Evolutionary conservation across 1,140 invertebrate species (phyloP), one percentile per base, ranked within the genome.

Genomic region (Apis florea): DNA sequence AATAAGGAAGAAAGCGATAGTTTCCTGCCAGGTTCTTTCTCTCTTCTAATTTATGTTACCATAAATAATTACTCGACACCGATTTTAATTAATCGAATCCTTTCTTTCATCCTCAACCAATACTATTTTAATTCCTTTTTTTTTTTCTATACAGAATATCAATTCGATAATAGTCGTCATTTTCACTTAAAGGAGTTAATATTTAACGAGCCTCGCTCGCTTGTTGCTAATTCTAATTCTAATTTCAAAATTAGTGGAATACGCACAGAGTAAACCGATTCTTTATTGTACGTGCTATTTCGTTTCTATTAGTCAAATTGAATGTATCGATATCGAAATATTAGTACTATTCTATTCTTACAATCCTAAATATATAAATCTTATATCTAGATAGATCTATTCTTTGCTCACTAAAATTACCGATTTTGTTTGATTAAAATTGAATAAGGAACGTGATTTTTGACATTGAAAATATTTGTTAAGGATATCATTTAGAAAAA

Each of bases 81-180:
- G 77, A 72, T 79, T 79, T 63, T 15, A 51, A 79, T 72, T 72
- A 64, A 79, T 79, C 49, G 54, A 71, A 15, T 26, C 54, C 77
- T n/a, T 19, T 71, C 26, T 79, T 40, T 71, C 26, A 71, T 53
- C 26, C 26, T 47, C 54, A 61, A 72, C 12, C 15, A 4, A 9
- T 15, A n/a, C 6, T 53, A 47, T 13, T 17, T 17, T 40, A 19
- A 40, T 71, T n/a, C 24, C 10, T 5, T n/a, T 1, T 53, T 17
- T n/a, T 56, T 6, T 40, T 40, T 40, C 31, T 40, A 40, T 40
- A 40, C 5, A 40, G 31, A 5, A 40, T 40, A 40, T 40, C n/a
- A n/a, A n/a, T n/a, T n/a, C n/a, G n/a, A n/a, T n/a, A n/a, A n/a
- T n/a, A n/a, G n/a, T n/a, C n/a, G n/a, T n/a, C 31, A 40, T 40